Base-by-base conservation (phyloP, 2,888 invertebrate genomes). In the Carcina quercana region DNA sequence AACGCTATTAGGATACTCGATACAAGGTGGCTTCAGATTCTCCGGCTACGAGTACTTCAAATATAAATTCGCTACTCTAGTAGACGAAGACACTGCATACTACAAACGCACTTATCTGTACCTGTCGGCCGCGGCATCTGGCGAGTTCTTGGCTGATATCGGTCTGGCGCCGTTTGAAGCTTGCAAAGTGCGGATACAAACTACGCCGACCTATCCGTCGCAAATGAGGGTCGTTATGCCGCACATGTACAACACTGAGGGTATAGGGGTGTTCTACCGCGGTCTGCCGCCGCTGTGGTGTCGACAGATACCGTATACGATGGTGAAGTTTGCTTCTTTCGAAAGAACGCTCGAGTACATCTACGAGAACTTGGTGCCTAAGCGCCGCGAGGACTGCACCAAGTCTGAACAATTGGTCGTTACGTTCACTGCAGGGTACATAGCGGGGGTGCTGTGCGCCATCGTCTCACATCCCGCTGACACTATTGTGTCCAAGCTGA, bases 251-350 rank as follows among this genome's bases (percentile, higher is more conserved):
- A 71, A 76, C 33, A 90, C 91, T 14, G 95, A 95, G 67, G 96
- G 95, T 10, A 38, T 92, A 2, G 80, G 82, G 30, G 93, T 92
- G 27, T 93, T 95, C 64, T 95, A 91, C 82, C 92, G 92, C 67
- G 93, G 95, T 10, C 65, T 96, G 24, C 87, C 88, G 19, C 95
- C 95, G 30, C 84, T 96, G 40, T 96, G 95, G 95, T 87, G 88
- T 51, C 79, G 94, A 34, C 94, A 94, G 71, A 91, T 94, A 39
- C 94, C 94, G 5, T 94, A 96, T 85, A 96, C 96, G 19, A 96
- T 96, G 95, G 95, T 96, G 95, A 96, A 96, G 79, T 96, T 96
- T 69, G 89, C 95, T 13, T 94, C 94, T 58, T 96, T 96, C 76
- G 95, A 96, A 72, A 88, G 89, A 51, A 93, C 94, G 5, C 88